Evolutionary conservation across 2,888 invertebrate species (phyloP).

Genomic region (Meliscaeva auricollis): DNA sequence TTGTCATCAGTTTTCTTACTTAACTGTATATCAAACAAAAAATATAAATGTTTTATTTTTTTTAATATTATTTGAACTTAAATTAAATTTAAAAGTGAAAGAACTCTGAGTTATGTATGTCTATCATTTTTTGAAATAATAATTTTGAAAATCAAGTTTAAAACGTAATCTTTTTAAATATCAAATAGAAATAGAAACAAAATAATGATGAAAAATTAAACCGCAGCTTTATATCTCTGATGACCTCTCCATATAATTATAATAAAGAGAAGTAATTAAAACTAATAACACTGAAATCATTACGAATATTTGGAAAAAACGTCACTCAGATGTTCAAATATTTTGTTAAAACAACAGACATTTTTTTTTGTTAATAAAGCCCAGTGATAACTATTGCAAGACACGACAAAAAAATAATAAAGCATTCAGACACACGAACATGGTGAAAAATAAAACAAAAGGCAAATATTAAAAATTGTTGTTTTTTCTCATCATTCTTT

Average conservation of each 20-base stretch:
- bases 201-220: constrained; percentile 34
- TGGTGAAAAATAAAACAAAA: constrained; percentile 65
- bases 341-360: constrained; percentile 53
- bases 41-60: constrained; percentile 9
- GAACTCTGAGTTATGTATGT: not conserved
- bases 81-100: too few relatives aligned
- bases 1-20: constrained; percentile 6
- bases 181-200: constrained; percentile 40
- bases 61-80: too few relatives aligned
- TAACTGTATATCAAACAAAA: constrained; percentile 24
- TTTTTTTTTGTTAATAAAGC: constrained; percentile 55
- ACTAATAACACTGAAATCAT: constrained; percentile 43
- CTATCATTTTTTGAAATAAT: not conserved
- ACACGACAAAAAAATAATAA: constrained; percentile 37
- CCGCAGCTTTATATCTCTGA: constrained; percentile 70
- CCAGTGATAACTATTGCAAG: constrained; percentile 67
- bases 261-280: constrained; percentile 8
- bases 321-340: constrained; percentile 47
- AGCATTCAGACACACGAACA: constrained; percentile 50
- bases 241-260: constrained; percentile 65
- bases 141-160: not conserved
- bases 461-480: constrained; percentile 58
- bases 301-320: constrained; percentile 38
- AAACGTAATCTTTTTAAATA: constrained; percentile 5
- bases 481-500: constrained; percentile 58